Percentiles rank a stretch among this genome's conserved stretches.
Evolutionary conservation across 2,113 vertebrate genomes (phyloP).

Genomic region (Bucco capensis): DNA sequence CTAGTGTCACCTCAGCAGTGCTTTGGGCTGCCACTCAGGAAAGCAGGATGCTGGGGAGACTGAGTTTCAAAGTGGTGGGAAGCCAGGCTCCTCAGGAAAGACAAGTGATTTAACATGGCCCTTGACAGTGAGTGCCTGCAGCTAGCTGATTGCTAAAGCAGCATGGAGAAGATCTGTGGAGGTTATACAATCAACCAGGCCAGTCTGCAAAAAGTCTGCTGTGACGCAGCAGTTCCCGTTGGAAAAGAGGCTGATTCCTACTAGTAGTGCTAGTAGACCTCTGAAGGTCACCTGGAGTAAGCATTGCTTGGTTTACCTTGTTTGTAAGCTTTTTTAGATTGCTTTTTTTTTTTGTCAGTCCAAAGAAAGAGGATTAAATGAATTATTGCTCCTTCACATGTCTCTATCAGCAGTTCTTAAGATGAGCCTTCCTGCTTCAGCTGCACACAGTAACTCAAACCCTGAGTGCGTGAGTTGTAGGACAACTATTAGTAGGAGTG

Average conservation of each 20-base stretch:
- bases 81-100: not conserved
- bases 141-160: slow-evolving; percentile 35
- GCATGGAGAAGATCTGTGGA: not conserved
- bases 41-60: slow-evolving; percentile 7
- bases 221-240: not conserved
- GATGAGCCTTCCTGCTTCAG: not conserved
- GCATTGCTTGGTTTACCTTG: not conserved
- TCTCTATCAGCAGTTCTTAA: not conserved
- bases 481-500: not conserved
- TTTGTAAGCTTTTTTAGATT: not conserved
- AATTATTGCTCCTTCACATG: not conserved
- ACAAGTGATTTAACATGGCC: slow-evolving; percentile 8
- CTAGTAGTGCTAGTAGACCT: not conserved
- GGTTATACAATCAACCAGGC: not conserved
- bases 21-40: not conserved
- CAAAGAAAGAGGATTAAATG: not conserved
- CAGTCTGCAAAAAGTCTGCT: not conserved
- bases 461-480: not conserved
- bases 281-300: not conserved
- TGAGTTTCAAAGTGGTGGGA: not conserved
- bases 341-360: not conserved
- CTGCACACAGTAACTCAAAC: not conserved
- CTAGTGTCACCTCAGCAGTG: not conserved
- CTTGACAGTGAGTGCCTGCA: not conserved
- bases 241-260: not conserved